These are phyloP conservation scores for Cheilosia urbana DNA, from an alignment of 2,888 invertebrate species.

Conservation along the genomic window DNA sequence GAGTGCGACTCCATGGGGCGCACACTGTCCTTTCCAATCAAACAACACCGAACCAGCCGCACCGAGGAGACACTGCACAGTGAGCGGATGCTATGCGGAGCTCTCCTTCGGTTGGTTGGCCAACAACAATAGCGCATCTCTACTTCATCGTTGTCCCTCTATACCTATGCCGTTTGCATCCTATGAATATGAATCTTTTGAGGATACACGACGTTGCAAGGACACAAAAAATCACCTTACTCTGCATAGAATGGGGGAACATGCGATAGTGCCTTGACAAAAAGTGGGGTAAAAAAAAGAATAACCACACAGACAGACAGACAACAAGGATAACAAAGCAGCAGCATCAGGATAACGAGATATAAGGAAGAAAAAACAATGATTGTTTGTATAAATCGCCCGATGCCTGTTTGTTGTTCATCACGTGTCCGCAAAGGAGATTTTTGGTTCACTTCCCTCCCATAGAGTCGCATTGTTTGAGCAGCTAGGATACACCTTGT, in stretches of 20 bases:
- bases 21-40: slow-evolving; percentile 64
- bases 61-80: slow-evolving; percentile 27
- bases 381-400: slow-evolving; percentile 69
- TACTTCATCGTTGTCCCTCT: slow-evolving; percentile 22
- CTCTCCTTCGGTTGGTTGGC: slow-evolving; percentile 70
- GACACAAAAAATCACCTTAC: slow-evolving; percentile 63
- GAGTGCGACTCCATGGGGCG: slow-evolving; percentile 1
- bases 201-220: slow-evolving; percentile 55
- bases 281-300: slow-evolving; percentile 3
- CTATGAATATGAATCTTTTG: slow-evolving; percentile 72
- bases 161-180: slow-evolving; percentile 53
- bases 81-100: slow-evolving; percentile 34
- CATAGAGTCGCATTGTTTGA: slow-evolving; percentile 37
- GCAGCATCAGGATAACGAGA: slow-evolving; percentile 38
- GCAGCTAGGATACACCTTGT: slow-evolving; percentile 52
- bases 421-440: slow-evolving; percentile 73
- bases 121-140: slow-evolving; percentile 63
- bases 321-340: slow-evolving; percentile 70
- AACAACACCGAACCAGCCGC: slow-evolving; percentile 28
- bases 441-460: slow-evolving; percentile 50
- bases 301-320: slow-evolving; percentile 45
- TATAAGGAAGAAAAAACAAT: slow-evolving; percentile 37
- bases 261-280: slow-evolving; percentile 57
- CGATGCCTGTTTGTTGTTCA: slow-evolving; percentile 74
- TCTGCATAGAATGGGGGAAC: slow-evolving; percentile 57